A percentile compares a stretch with the other conserved stretches of the same genome.
Evolutionary conservation across 2,888 invertebrate species (phyloP).

Genomic region (Carterocephalus palaemon): DNA sequence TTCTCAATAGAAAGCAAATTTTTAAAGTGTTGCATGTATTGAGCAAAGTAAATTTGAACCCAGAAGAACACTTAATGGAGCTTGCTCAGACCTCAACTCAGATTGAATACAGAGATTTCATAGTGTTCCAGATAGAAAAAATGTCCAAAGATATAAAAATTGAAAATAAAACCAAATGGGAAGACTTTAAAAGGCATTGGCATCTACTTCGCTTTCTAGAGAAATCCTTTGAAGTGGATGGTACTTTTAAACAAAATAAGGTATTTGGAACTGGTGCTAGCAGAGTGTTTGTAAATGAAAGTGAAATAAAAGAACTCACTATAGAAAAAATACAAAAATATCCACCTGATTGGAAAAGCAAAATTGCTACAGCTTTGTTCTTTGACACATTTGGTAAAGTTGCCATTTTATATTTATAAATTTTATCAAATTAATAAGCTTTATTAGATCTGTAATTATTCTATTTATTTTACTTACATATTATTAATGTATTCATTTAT

Average conservation of each 20-base stretch:
- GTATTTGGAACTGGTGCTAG: slow-evolving; percentile 65
- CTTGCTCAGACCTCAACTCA: slow-evolving; percentile 80
- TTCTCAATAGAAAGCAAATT: slow-evolving; percentile 81
- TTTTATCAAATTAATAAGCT: too few relatives aligned
- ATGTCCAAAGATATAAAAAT: slow-evolving; percentile 58
- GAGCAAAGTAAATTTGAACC: slow-evolving; percentile 80
- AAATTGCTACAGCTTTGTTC: slow-evolving; percentile 78
- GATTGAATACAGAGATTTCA: slow-evolving; percentile 80
- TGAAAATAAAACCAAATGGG: slow-evolving; percentile 55
- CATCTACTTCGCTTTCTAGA: slow-evolving; percentile 63
- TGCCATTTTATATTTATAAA: slow-evolving; percentile 4
- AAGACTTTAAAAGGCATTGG: slow-evolving; percentile 65
- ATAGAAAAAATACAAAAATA: slow-evolving; percentile 68
- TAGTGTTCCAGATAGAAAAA: slow-evolving; percentile 82
- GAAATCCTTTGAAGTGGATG: slow-evolving; percentile 70
- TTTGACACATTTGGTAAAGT: slow-evolving; percentile 78
- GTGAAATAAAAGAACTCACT: slow-evolving; percentile 71
- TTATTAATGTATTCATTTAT: too few relatives aligned
- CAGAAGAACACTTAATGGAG: slow-evolving; percentile 75
- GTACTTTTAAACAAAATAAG: slow-evolving; percentile 72
- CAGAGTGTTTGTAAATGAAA: slow-evolving; percentile 67
- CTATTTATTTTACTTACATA: too few relatives aligned
- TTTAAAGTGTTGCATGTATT: slow-evolving; percentile 82
- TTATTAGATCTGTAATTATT: too few relatives aligned
- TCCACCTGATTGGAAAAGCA: slow-evolving; percentile 73